phyloP scores from a whole-genome alignment of 2,113 vertebrate species.

The Archocentrus centrarchus region DNA sequence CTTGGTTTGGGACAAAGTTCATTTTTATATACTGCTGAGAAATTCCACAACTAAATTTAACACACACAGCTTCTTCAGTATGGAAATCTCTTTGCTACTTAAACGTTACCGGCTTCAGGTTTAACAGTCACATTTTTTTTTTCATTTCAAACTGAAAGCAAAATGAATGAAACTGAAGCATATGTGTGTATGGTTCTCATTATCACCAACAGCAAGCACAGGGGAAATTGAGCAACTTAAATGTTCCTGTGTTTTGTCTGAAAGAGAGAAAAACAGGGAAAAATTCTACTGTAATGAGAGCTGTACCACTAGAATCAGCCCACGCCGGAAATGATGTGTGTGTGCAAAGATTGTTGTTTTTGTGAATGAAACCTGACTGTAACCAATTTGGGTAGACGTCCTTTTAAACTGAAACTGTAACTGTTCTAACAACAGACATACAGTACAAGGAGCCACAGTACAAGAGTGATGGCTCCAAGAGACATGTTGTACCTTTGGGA shows the following conservation, averaged over 20 bases:
- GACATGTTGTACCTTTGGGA: neutral
- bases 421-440: neutral
- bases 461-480: too few relatives aligned
- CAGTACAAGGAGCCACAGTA: neutral
- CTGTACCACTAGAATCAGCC: slow-evolving; percentile 9
- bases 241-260: neutral
- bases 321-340: slow-evolving; percentile 30
- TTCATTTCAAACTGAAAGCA: neutral
- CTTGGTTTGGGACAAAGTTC: neutral
- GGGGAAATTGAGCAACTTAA: neutral
- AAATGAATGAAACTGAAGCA: neutral
- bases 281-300: neutral
- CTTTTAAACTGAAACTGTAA: neutral
- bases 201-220: neutral
- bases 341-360: slow-evolving; percentile 15
- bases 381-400: neutral
- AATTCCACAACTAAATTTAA: neutral
- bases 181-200: neutral
- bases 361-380: slow-evolving; percentile 18
- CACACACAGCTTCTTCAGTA: neutral
- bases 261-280: neutral
- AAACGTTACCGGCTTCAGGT: neutral
- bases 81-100: neutral
- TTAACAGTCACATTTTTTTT: neutral
- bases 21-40: neutral